Base-by-base conservation (phyloP, 2,797 vertebrate genomes). In the Gallinago solitaria region DNA sequence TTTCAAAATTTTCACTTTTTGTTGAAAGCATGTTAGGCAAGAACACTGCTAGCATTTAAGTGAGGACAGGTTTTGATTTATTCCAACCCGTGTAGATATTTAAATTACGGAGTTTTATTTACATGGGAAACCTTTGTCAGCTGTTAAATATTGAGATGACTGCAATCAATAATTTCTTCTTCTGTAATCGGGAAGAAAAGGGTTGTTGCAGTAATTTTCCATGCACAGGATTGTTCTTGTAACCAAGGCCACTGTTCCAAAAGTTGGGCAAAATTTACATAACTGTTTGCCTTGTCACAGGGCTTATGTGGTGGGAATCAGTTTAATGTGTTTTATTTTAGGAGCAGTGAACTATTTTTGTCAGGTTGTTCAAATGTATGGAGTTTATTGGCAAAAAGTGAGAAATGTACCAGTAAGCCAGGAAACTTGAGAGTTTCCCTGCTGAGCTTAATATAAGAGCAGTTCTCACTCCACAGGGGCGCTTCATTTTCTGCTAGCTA, bases 381-480 rank as follows among this genome's bases (percentile, higher is more conserved):
- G 60, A 63, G 63, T 89, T 73, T 83, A 93, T 83, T 95, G 91
- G 76, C 43, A 84, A 90, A 92, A 95, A 94, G 59, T 60, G 71
- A 89, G 59, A 91, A 83, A 83, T 57, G 63, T 80, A 85, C n/a
- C 61, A 83, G 73, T 59, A 89, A 93, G 51, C 75, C 69, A 45
- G 59, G 61, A 37, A 90, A 87, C 57, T 50, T 45, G 83, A 70
- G 64, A 87, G 59, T 85, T 95, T 84, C 28, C 95, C 90, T 93
- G 93, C 94, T 95, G 93, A 81, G 93, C 74, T 95, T 91, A 94
- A 92, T 95, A 90, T 81, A 83, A 81, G 65, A 96, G 69, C 75
- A 92, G 87, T 91, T 96, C 71, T 92, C 30, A 1, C 95, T 82
- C 89, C 73, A 57, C 69, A 70, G 90, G 91, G 39, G 60, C 7